Evolutionary conservation across 2,888 invertebrate species (phyloP).

Genomic region (Dusona sp.): DNA sequence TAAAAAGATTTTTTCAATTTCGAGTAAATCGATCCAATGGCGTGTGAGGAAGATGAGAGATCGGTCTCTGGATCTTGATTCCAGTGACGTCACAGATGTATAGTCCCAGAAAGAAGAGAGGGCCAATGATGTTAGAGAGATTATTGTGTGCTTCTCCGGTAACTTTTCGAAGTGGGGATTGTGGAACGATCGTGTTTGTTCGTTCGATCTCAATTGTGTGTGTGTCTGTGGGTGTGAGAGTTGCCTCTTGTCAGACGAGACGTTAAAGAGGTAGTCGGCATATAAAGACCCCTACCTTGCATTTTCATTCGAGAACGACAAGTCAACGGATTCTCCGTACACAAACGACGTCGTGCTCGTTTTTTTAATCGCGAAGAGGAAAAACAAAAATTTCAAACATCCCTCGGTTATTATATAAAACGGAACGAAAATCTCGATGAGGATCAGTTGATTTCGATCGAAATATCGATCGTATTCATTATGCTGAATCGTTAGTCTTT

Average conservation of each 20-base stretch:
- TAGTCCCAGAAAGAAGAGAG: constrained; percentile 28
- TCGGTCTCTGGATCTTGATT: constrained; percentile 10
- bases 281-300: constrained; percentile 79
- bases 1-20: not conserved
- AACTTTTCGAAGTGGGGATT: constrained; percentile 49
- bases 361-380: constrained; percentile 10
- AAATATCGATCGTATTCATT: not conserved
- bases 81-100: constrained; percentile 72
- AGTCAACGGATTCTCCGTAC: constrained; percentile 77
- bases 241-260: constrained; percentile 56
- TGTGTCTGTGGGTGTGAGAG: not conserved
- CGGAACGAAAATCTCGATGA: not conserved
- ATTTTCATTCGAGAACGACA: constrained; percentile 69
- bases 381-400: not conserved
- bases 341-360: constrained; percentile 72
- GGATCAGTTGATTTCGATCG: not conserved
- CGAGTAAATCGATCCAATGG: not conserved
- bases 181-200: constrained; percentile 37
- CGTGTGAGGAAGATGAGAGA: not conserved
- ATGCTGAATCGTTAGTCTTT: not conserved
- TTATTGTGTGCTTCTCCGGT: constrained; percentile 35
- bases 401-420: not conserved
- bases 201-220: constrained; percentile 69
- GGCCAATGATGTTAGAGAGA: constrained; percentile 34
- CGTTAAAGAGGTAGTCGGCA: constrained; percentile 69